Evolutionary conservation across 2,797 vertebrate species (phyloP).

Genomic region (Urophycis tenuis): DNA sequence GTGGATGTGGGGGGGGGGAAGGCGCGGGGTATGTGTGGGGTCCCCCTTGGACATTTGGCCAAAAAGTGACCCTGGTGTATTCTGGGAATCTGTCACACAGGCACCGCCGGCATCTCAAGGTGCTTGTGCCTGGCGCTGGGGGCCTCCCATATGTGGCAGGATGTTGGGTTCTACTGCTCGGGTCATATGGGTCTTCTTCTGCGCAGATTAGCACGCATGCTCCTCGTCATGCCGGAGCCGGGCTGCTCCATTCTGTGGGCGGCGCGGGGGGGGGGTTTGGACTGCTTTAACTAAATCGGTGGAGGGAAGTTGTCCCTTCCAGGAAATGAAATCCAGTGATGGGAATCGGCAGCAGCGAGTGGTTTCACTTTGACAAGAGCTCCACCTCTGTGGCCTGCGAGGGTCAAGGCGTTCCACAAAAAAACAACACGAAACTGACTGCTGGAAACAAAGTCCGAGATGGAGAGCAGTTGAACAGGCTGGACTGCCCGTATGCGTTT

Average conservation of each 20-base stretch:
- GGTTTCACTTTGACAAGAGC: background rate
- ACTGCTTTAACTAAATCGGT: background rate
- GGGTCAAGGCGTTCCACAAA: background rate
- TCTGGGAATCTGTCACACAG: slow-evolving; percentile 53
- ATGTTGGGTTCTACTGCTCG: slow-evolving; percentile 30
- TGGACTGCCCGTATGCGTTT: background rate
- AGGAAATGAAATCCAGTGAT: background rate
- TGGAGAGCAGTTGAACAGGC: background rate
- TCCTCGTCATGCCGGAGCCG: slow-evolving; percentile 49
- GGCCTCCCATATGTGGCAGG: slow-evolving; percentile 31
- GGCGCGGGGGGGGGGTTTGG: too few relatives aligned
- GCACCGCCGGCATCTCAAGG: slow-evolving; percentile 44
- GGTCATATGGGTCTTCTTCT: slow-evolving; percentile 29
- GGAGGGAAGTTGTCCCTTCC: background rate
- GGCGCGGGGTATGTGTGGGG: slow-evolving; percentile 35
- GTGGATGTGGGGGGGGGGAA: background rate
- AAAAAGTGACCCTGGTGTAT: slow-evolving; percentile 54
- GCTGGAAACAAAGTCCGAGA: background rate
- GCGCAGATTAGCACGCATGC: slow-evolving; percentile 36
- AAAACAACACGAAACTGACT: background rate
- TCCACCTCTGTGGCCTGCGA: background rate
- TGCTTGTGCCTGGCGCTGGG: slow-evolving; percentile 31
- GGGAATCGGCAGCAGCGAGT: background rate
- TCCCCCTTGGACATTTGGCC: slow-evolving; percentile 31
- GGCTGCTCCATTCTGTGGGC: background rate